Percentiles rank a stretch among this genome's conserved stretches.
phyloP scores from a whole-genome alignment of 2,113 vertebrate genomes.

The Speoplatyrhinus poulsoni region DNA sequence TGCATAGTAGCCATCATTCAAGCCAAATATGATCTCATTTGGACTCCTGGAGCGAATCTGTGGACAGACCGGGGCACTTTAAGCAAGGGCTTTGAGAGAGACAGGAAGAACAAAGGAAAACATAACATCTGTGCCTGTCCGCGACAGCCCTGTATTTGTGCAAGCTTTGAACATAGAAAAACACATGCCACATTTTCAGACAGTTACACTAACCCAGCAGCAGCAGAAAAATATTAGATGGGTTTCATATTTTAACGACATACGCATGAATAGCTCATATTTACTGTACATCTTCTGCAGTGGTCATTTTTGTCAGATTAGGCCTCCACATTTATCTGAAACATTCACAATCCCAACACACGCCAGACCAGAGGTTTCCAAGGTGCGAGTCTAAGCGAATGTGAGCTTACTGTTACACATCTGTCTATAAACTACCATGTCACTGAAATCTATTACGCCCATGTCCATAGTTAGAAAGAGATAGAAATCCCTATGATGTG shows the following conservation, averaged over 20 bases:
- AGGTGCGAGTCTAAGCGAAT: too few species aligned
- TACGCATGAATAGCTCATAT: too few species aligned
- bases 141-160: constrained; percentile 23
- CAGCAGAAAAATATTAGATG: not conserved
- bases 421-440: too few species aligned
- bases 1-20: constrained; percentile 98
- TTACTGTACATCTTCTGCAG: too few species aligned
- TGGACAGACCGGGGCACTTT: constrained; percentile 43
- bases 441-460: too few species aligned
- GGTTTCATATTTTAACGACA: not conserved
- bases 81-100: constrained; percentile 14
- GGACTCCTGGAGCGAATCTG: constrained; percentile 95
- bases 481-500: too few species aligned
- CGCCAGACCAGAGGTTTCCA: too few species aligned
- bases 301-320: too few species aligned
- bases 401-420: too few species aligned
- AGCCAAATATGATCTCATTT: constrained; percentile 97
- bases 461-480: too few species aligned
- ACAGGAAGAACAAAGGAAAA: constrained; percentile 33
- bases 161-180: constrained; percentile 5
- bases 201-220: not conserved
- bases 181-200: not conserved
- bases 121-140: constrained; percentile 36
- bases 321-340: too few species aligned
- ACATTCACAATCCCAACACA: too few species aligned